phyloP scores from a whole-genome alignment of 2,888 invertebrate genomes.

The Autographa pulchrina region DNA sequence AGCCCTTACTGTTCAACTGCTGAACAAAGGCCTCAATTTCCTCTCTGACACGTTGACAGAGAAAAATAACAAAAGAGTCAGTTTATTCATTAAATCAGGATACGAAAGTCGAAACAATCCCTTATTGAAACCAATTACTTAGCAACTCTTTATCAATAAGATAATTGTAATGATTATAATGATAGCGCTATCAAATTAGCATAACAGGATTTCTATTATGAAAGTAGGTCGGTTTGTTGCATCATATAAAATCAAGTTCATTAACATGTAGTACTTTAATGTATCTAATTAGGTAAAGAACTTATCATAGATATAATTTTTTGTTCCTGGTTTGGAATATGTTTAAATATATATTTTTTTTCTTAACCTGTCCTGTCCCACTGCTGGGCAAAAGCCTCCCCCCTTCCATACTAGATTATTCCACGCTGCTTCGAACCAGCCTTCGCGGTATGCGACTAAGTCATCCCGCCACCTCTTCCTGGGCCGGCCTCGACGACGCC shows the following conservation, averaged over 20 bases:
- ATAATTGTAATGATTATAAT: constrained; percentile 15
- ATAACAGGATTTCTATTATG: constrained; percentile 56
- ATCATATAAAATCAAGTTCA: constrained; percentile 49
- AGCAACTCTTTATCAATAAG: constrained; percentile 19
- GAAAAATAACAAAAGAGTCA: not conserved
- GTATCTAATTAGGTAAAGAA: constrained; percentile 1
- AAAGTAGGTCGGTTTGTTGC: constrained; percentile 49
- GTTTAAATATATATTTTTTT: too few relatives aligned
- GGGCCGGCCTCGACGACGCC: too few relatives aligned
- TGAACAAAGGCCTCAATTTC: too few relatives aligned
- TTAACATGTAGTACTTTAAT: constrained; percentile 37
- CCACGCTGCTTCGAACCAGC: too few relatives aligned
- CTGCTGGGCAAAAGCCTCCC: too few relatives aligned
- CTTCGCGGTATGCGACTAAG: too few relatives aligned
- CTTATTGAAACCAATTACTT: constrained; percentile 15
- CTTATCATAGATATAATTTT: not conserved
- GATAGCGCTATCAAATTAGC: constrained; percentile 7
- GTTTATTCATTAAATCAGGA: not conserved
- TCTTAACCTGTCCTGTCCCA: too few relatives aligned
- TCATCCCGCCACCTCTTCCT: too few relatives aligned
- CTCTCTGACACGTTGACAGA: too few relatives aligned
- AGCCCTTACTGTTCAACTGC: too few relatives aligned
- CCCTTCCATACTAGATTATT: too few relatives aligned
- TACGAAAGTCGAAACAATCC: not conserved
- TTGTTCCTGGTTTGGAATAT: not conserved